These are phyloP conservation scores for Cyprinodon brontotheroides DNA, from an alignment of 2,113 vertebrate genomes.

Conservation along the genomic window DNA sequence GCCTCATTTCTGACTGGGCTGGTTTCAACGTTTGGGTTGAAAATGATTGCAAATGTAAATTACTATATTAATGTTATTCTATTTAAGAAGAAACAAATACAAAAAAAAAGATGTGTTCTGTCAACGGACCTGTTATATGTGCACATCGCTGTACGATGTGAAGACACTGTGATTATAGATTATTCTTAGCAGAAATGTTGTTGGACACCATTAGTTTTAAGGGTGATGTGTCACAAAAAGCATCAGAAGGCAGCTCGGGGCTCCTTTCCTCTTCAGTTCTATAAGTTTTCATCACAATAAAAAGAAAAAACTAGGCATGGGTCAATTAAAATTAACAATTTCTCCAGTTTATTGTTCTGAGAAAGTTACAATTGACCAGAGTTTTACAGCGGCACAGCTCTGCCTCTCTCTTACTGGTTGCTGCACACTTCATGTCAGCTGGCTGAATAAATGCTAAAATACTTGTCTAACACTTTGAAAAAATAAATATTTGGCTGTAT, in stretches of 20 bases:
- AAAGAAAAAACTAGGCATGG: background rate
- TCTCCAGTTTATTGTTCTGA: background rate
- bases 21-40: constrained; percentile 56
- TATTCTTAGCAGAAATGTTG: constrained; percentile 61
- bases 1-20: constrained; percentile 49
- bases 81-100: constrained; percentile 73
- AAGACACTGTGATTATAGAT: constrained; percentile 75
- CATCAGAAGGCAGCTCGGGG: constrained; percentile 27
- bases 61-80: constrained; percentile 68
- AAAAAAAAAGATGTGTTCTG: constrained; percentile 60
- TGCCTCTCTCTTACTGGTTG: no score
- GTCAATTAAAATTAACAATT: background rate
- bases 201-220: constrained; percentile 65
- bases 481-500: no score
- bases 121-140: constrained; percentile 69
- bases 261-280: constrained; percentile 67
- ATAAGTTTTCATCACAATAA: constrained; percentile 19
- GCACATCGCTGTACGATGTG: constrained; percentile 68
- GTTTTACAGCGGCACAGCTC: no score
- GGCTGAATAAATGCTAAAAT: no score
- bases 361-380: no score
- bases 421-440: no score
- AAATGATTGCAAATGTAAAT: constrained; percentile 61
- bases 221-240: constrained; percentile 34
- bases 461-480: no score